These are phyloP conservation scores for Forbesichthys agassizii DNA, from an alignment of 2,113 vertebrate species.

Conservation along the genomic window DNA sequence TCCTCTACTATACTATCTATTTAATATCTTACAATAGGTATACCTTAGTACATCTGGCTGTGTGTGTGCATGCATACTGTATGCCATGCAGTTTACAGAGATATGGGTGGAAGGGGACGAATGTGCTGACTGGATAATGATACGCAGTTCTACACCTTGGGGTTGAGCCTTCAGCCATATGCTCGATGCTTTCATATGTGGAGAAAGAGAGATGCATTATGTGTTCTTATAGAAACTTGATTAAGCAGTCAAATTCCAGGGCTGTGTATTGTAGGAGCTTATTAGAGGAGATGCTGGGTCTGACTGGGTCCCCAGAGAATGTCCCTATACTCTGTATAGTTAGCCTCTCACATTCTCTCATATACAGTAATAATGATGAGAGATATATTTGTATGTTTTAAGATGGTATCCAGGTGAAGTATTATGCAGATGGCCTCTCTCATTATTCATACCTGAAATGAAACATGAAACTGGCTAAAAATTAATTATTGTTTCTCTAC, in stretches of 20 bases:
- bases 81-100: background rate
- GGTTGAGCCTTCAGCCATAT: slow-evolving; percentile 70
- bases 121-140: slow-evolving; percentile 83
- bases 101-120: slow-evolving; percentile 37
- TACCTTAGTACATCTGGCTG: background rate
- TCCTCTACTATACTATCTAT: background rate
- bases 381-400: slow-evolving; percentile 3
- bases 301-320: slow-evolving; percentile 25
- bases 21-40: too few species aligned
- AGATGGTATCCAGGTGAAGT: slow-evolving; percentile 10
- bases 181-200: slow-evolving; percentile 70
- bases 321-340: slow-evolving; percentile 4
- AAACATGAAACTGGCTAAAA: background rate
- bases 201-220: slow-evolving; percentile 4
- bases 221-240: too few species aligned
- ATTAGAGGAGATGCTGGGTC: slow-evolving; percentile 33
- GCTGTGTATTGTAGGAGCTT: slow-evolving; percentile 38
- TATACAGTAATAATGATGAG: slow-evolving; percentile 1
- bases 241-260: slow-evolving; percentile 3
- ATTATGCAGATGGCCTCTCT: slow-evolving; percentile 9
- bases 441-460: slow-evolving; percentile 1
- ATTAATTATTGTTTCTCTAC: slow-evolving; percentile 5
- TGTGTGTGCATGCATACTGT: slow-evolving; percentile 9
- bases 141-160: slow-evolving; percentile 66
- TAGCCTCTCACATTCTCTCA: slow-evolving; percentile 17